These are phyloP conservation scores for Lichenostomus cassidix DNA, from an alignment of 2,113 vertebrate genomes.

Conservation along the genomic window DNA sequence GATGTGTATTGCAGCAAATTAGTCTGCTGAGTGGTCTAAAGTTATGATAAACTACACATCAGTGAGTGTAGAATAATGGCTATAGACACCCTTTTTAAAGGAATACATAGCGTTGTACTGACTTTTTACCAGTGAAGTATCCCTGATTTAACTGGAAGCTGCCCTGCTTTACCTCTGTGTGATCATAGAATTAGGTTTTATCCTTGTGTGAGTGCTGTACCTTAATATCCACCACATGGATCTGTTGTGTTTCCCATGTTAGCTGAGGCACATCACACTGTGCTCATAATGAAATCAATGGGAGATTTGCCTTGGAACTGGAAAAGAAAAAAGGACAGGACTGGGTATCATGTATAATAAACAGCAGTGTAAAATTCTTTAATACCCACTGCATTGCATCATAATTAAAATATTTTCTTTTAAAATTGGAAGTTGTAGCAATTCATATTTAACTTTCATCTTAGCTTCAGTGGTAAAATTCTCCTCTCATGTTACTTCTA, in stretches of 20 bases:
- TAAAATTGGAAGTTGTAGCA: constrained; percentile 15
- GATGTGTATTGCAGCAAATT: not conserved
- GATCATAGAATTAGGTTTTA: not conserved
- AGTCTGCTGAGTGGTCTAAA: not conserved
- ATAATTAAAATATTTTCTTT: constrained; percentile 57
- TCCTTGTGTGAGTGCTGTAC: not conserved
- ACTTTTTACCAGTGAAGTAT: not conserved
- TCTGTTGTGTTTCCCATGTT: not conserved
- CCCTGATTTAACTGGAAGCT: not conserved
- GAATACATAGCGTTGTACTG: not conserved
- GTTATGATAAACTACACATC: not conserved
- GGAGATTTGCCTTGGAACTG: not conserved
- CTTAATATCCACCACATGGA: not conserved
- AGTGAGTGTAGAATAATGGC: not conserved
- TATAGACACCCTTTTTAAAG: not conserved
- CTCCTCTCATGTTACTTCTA: constrained; percentile 2
- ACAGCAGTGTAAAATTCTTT: not conserved
- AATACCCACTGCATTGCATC: constrained; percentile 12
- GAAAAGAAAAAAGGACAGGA: not conserved
- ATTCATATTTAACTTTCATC: not conserved
- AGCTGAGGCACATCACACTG: not conserved
- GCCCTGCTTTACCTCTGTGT: not conserved
- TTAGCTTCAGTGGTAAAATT: not conserved
- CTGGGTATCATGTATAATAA: not conserved
- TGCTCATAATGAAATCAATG: not conserved